phyloP scores from a whole-genome alignment of 1,140 invertebrate species.

The Philotrypesis tridentata region DNA sequence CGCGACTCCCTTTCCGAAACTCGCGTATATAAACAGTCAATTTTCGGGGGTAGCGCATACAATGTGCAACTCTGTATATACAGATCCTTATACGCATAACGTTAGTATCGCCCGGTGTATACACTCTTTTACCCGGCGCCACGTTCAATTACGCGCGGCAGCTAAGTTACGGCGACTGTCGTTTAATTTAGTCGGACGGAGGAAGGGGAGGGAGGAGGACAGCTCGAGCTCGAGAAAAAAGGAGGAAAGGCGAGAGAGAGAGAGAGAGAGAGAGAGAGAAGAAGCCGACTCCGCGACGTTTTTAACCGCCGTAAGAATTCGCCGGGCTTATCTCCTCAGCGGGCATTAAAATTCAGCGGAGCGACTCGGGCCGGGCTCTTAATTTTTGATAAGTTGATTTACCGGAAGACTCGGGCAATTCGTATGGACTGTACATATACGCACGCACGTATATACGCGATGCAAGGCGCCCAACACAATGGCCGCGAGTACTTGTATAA shows the following conservation, averaged over 20 bases:
- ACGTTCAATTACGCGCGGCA: not conserved
- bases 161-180: not conserved
- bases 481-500: not conserved
- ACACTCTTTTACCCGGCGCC: not conserved
- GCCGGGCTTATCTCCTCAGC: not conserved
- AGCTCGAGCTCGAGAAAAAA: not conserved
- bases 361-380: not conserved
- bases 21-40: not conserved
- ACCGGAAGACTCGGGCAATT: not conserved
- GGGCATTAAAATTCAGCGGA: constrained; percentile 4
- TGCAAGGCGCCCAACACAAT: not conserved
- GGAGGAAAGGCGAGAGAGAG: not conserved
- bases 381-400: constrained; percentile 30
- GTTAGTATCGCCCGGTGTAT: too few species aligned
- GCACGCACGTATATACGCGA: too few species aligned
- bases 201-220: too few species aligned
- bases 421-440: too few species aligned
- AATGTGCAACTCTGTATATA: too few species aligned
- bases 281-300: too few species aligned
- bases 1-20: not conserved
- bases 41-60: too few species aligned
- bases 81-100: too few species aligned
- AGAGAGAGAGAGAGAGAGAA: not conserved
- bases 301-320: not conserved
- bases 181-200: constrained; percentile 6